Percentiles rank a stretch among this genome's conserved stretches.
phyloP scores from a whole-genome alignment of 1,140 invertebrate species.

The Hormaphis cornu region DNA sequence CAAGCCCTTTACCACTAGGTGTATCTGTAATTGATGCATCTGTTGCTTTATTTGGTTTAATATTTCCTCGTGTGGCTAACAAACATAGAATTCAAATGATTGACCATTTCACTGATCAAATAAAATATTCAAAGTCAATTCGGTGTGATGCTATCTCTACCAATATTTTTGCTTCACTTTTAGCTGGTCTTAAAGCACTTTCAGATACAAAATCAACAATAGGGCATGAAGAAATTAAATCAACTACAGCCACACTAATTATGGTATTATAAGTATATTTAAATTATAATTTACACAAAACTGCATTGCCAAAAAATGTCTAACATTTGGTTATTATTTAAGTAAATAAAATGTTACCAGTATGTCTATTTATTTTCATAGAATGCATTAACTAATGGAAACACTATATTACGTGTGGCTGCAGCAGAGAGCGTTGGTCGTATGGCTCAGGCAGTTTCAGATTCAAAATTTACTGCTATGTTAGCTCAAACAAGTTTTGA shows the following conservation, averaged over 20 bases:
- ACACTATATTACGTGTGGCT: constrained; percentile 75
- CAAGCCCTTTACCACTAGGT: constrained; percentile 86
- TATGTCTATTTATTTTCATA: constrained; percentile 42
- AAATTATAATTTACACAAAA: not conserved
- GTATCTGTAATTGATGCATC: constrained; percentile 94
- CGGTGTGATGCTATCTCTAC: constrained; percentile 92
- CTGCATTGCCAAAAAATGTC: too few species aligned
- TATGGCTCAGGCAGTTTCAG: constrained; percentile 76
- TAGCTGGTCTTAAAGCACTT: constrained; percentile 79
- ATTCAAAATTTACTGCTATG: constrained; percentile 79
- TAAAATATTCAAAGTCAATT: constrained; percentile 81
- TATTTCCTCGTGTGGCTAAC: constrained; percentile 87
- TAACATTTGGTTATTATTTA: too few species aligned
- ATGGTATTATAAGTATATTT: constrained; percentile 45
- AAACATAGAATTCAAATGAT: constrained; percentile 95
- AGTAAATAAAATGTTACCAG: not conserved
- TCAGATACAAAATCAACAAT: constrained; percentile 77
- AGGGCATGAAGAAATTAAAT: constrained; percentile 83
- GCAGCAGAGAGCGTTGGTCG: constrained; percentile 79
- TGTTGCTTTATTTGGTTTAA: constrained; percentile 82
- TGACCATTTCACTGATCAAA: constrained; percentile 91
- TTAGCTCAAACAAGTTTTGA: constrained; percentile 86
- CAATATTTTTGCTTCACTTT: constrained; percentile 89
- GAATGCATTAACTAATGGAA: constrained; percentile 70
- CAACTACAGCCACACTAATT: constrained; percentile 70